Percentiles rank a stretch among this genome's conserved stretches.
These are phyloP conservation scores for Acrocyrtus sp. DNA, from an alignment of 2,888 invertebrate species.

Conservation along the genomic window DNA sequence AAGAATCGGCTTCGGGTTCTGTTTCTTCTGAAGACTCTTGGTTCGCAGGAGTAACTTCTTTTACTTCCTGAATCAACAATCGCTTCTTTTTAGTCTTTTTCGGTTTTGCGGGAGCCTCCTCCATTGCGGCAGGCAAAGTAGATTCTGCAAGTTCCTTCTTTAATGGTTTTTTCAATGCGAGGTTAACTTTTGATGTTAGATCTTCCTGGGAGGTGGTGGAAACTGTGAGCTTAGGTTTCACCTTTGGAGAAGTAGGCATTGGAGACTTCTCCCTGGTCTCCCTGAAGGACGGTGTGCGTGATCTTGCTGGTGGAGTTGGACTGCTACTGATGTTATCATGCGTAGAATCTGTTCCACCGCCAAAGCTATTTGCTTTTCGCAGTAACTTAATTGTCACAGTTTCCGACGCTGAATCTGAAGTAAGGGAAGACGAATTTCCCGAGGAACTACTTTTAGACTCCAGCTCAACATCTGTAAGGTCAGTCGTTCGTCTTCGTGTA, in stretches of 20 bases:
- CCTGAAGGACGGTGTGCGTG: conserved; percentile 18
- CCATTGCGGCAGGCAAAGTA: conserved; percentile 7
- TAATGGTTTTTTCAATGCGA: conserved; percentile 6
- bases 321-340: conserved; percentile 32
- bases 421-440: background rate
- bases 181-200: background rate
- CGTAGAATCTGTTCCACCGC: conserved; percentile 24
- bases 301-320: conserved; percentile 14
- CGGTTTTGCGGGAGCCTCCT: conserved; percentile 25
- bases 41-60: conserved; percentile 63
- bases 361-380: conserved; percentile 58
- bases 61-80: conserved; percentile 64
- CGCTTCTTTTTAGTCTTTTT: conserved; percentile 63
- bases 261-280: conserved; percentile 36
- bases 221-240: background rate
- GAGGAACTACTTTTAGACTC: conserved; percentile 13
- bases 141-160: background rate
- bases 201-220: no score
- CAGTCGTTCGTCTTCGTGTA: conserved; percentile 60
- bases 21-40: conserved; percentile 50
- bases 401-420: conserved; percentile 20
- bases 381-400: conserved; percentile 58
- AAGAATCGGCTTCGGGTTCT: conserved; percentile 64
- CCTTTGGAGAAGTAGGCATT: conserved; percentile 11
- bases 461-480: conserved; percentile 53